Base-by-base conservation (phyloP, 2,888 invertebrate genomes). In the Ochropleura leucogaster region DNA sequence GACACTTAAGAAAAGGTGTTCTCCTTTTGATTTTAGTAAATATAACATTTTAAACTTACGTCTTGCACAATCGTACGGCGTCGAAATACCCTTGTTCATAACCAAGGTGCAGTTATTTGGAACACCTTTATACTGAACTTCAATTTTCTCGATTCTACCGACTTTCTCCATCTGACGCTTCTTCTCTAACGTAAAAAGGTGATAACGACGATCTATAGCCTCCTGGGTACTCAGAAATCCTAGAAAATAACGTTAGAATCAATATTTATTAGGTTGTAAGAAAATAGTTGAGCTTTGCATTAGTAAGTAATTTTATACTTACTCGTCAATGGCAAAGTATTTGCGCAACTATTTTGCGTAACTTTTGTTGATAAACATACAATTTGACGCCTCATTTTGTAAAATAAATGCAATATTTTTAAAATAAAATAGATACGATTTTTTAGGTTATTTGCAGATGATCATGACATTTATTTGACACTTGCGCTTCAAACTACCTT, bases 71-170 rank as follows among this genome's bases (percentile, higher is more conserved):
- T 99, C 98, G 89, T 97, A 98, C 0, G 99, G 99, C 1, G 99
- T 99, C 0, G 99, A 99, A 12, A 99, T 94, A 84, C 97, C 96
- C 92, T 98, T 98, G 92, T 99, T 99, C 99, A 99, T 99, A 42
- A 98, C 92, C 74, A 99, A 93, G 1, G 97, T 97, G 44, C 97
- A 97, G 87, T 98, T 97, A 89, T 98, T 97, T 0, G 98, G 98
- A 0, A 97, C 90, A 0, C 98, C 98, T 85, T 97, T 96, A 91
- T 98, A 98, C 77, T 97, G 97, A 0, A 99, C 98, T 94, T 98
- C 97, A 72, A 99, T 99, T 96, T 99, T 99, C 90, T 99, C 99
- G 77, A 99, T 97, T 89, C 99, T 97, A 0, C 99, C 98, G 14
- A 99, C 96, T 18, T 97, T 95, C 51, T 97, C 97, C 63, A 94